Conservation (phyloP, 1,140 invertebrate species). For the Bombus confusus region DNA sequence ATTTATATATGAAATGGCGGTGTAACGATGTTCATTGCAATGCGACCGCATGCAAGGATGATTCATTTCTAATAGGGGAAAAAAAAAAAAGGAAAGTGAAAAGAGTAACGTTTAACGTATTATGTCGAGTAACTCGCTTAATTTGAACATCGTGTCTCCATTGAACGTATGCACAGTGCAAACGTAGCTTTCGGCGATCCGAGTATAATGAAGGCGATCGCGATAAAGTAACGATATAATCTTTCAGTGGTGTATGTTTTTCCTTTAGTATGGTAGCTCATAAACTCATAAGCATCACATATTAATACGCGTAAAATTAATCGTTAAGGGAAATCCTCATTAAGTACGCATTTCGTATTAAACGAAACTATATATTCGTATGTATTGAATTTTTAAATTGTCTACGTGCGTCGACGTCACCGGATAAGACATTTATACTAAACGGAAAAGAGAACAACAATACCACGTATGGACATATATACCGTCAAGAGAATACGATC, state of each 20-base stretch:
- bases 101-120: background rate
- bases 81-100: background rate
- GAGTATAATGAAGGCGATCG: slow-evolving; percentile 65
- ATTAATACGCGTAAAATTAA: slow-evolving; percentile 76
- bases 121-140: slow-evolving; percentile 5
- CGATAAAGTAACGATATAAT: slow-evolving; percentile 72
- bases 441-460: slow-evolving; percentile 54
- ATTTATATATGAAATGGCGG: slow-evolving; percentile 55
- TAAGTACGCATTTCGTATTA: slow-evolving; percentile 74
- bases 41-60: slow-evolving; percentile 20
- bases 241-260: slow-evolving; percentile 78
- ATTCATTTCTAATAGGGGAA: background rate
- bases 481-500: background rate
- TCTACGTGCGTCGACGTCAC: slow-evolving; percentile 59
- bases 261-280: slow-evolving; percentile 78
- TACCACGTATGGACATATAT: slow-evolving; percentile 71
- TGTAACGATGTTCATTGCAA: slow-evolving; percentile 56
- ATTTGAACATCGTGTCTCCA: slow-evolving; percentile 54
- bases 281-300: slow-evolving; percentile 80
- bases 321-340: slow-evolving; percentile 70
- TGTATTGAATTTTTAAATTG: slow-evolving; percentile 72
- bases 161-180: slow-evolving; percentile 64
- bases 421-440: slow-evolving; percentile 64
- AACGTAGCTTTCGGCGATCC: slow-evolving; percentile 66
- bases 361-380: slow-evolving; percentile 65